Evolutionary conservation across 2,888 invertebrate genomes (phyloP).

Genomic region (Polymixis lichenea): DNA sequence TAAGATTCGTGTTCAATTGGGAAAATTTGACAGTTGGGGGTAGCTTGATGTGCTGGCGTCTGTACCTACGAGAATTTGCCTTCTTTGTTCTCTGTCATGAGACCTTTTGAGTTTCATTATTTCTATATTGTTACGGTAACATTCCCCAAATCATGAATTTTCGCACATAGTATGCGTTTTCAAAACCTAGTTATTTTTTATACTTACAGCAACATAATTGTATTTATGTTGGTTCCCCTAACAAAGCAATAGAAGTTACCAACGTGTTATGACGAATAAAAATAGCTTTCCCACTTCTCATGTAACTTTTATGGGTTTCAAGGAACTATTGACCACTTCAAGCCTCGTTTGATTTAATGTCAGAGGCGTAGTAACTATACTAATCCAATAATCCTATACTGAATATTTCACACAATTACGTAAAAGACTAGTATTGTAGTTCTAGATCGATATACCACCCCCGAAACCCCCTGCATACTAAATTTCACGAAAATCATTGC

Average conservation of each 20-base stretch:
- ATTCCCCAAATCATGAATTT: not conserved
- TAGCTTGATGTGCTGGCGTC: no score
- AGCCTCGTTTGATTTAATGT: constrained; percentile 49
- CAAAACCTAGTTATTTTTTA: no score
- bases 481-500: no score
- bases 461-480: no score
- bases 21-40: no score
- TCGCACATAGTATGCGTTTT: no score
- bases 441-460: no score
- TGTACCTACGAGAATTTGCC: no score
- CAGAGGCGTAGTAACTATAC: not conserved
- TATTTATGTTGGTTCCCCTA: constrained; percentile 22
- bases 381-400: not conserved
- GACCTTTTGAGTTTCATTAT: no score
- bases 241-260: constrained; percentile 34
- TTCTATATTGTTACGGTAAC: not conserved
- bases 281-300: constrained; percentile 58
- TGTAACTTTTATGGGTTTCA: constrained; percentile 71
- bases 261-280: constrained; percentile 56
- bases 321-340: constrained; percentile 62
- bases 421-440: not conserved
- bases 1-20: no score
- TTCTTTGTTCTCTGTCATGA: no score
- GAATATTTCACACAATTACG: not conserved
- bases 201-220: not conserved